A percentile compares a stretch with the other conserved stretches of the same genome.
Evolutionary conservation across 1,140 invertebrate genomes (phyloP).

Genomic region (Aphaenogaster rudis): DNA sequence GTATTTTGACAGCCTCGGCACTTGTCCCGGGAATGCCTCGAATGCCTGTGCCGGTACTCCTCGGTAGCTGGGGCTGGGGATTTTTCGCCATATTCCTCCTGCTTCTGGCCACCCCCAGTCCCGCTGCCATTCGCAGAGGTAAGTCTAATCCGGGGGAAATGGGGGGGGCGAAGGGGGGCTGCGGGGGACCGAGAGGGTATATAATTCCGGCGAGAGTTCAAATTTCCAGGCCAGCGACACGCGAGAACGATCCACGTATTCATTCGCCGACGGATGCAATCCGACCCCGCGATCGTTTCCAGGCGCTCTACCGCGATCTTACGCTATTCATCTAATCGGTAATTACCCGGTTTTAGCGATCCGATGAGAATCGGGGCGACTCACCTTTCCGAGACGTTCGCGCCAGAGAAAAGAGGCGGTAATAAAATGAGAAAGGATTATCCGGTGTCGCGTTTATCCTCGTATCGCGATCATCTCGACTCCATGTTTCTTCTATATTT

Average conservation of each 20-base stretch:
- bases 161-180: background rate
- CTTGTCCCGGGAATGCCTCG: conserved; percentile 66
- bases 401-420: background rate
- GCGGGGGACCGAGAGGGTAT: background rate
- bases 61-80: conserved; percentile 82
- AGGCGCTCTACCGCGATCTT: background rate
- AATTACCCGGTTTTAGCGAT: background rate
- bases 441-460: background rate
- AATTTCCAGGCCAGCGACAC: conserved; percentile 55
- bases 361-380: background rate
- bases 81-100: conserved; percentile 82
- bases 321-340: background rate
- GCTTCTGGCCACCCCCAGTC: conserved; percentile 84
- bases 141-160: conserved; percentile 64
- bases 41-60: conserved; percentile 78
- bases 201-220: conserved; percentile 51
- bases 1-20: conserved; percentile 80
- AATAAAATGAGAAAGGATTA: background rate
- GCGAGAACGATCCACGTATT: conserved; percentile 37
- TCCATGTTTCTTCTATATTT: background rate
- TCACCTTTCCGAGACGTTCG: background rate
- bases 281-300: conserved; percentile 33
- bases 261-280: conserved; percentile 4
- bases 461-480: background rate
- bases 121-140: conserved; percentile 85